Conservation (phyloP, 2,113 vertebrate genomes). For the Dissostichus mawsoni region DNA sequence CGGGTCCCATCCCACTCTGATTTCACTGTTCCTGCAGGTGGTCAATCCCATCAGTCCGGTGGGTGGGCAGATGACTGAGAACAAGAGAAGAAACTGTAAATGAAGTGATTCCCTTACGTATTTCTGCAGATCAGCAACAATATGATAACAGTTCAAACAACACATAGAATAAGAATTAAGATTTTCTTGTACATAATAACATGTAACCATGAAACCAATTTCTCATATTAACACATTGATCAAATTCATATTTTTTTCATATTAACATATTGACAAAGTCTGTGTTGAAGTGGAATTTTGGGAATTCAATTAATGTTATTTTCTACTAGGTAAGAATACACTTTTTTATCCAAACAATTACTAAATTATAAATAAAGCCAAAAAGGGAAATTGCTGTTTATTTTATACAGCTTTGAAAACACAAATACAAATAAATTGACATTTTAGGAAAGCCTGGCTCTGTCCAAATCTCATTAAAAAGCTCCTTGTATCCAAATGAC, state of each 20-base stretch:
- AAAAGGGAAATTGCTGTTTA: neutral
- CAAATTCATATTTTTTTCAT: neutral
- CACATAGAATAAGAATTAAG: neutral
- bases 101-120: neutral
- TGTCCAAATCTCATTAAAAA: neutral
- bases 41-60: constrained; percentile 53
- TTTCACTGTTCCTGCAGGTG: constrained; percentile 72
- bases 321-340: neutral
- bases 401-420: neutral
- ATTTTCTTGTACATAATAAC: no score
- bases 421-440: neutral
- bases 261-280: neutral
- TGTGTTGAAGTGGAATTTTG: neutral
- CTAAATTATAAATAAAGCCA: neutral
- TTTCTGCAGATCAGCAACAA: neutral
- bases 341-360: neutral
- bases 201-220: neutral
- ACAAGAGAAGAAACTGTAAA: neutral
- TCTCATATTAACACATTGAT: neutral
- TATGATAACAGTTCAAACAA: neutral
- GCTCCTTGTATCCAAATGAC: neutral
- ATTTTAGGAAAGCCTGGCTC: neutral
- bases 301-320: no score
- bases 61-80: constrained; percentile 81
- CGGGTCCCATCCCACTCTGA: constrained; percentile 77